phyloP scores from a whole-genome alignment of 1,140 invertebrate genomes.

The Atta texana region DNA sequence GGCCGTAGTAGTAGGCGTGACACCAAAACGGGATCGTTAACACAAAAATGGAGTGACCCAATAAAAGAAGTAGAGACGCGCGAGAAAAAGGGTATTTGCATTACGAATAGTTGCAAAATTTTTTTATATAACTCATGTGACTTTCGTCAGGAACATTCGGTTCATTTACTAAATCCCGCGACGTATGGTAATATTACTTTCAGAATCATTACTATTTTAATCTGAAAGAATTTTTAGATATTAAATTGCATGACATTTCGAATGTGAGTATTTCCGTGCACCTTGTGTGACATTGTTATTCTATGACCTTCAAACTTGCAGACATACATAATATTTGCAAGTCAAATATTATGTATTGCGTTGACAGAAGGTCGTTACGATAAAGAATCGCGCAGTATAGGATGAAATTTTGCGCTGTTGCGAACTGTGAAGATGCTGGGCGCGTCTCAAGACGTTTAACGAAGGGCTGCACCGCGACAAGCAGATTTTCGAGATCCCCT shows the following conservation, averaged over 20 bases:
- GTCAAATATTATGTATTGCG: too few species aligned
- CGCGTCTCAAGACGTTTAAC: conserved; percentile 12
- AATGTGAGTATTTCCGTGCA: not conserved
- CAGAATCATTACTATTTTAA: not conserved
- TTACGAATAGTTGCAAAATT: not conserved
- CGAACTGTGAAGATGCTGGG: not conserved
- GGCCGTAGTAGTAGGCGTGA: conserved; percentile 67
- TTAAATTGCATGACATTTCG: conserved; percentile 9
- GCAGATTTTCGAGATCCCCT: conserved; percentile 17
- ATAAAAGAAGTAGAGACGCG: conserved; percentile 60
- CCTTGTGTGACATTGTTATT: not conserved
- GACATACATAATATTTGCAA: too few species aligned
- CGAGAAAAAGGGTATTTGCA: conserved; percentile 43
- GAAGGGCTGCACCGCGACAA: conserved; percentile 9
- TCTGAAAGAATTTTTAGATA: not conserved
- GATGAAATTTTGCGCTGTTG: not conserved
- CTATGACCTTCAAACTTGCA: not conserved
- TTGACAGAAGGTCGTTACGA: not conserved
- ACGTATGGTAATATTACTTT: not conserved
- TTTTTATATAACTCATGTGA: not conserved
- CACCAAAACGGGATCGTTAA: conserved; percentile 73
- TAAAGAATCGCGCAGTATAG: not conserved
- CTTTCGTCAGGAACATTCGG: not conserved
- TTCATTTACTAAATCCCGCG: not conserved
- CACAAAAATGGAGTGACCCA: conserved; percentile 69